These are phyloP conservation scores for Phalacrocorax pelagicus DNA, from an alignment of 2,113 vertebrate species.

Conservation along the genomic window DNA sequence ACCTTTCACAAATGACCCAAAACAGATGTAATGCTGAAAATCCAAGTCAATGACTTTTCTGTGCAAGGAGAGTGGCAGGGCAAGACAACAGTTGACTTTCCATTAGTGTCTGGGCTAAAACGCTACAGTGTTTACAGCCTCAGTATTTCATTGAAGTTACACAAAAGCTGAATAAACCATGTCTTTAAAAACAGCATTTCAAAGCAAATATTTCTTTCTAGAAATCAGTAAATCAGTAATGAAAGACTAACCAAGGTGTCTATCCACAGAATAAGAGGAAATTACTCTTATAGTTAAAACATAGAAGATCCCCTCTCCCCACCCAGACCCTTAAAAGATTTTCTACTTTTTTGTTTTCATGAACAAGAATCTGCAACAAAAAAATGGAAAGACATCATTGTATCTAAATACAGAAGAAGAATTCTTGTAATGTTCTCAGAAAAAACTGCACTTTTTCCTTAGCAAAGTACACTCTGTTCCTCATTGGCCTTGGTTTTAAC, in stretches of 20 bases:
- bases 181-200: neutral
- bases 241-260: neutral
- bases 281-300: neutral
- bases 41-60: neutral
- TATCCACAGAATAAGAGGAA: neutral
- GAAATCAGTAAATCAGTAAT: neutral
- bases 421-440: neutral
- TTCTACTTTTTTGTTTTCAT: neutral
- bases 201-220: neutral
- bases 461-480: neutral
- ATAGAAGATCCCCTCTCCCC: neutral
- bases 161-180: neutral
- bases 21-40: neutral
- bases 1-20: neutral
- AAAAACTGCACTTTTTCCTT: neutral
- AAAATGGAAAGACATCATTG: neutral
- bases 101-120: no score
- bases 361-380: neutral
- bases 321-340: neutral
- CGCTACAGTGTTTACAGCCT: neutral
- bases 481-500: neutral
- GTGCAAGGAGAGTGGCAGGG: rapidly evolving
- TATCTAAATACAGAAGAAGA: neutral
- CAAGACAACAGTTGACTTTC: neutral
- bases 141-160: neutral